Base-by-base conservation (phyloP, 2,888 invertebrate species). In the Lycia hirtaria region DNA sequence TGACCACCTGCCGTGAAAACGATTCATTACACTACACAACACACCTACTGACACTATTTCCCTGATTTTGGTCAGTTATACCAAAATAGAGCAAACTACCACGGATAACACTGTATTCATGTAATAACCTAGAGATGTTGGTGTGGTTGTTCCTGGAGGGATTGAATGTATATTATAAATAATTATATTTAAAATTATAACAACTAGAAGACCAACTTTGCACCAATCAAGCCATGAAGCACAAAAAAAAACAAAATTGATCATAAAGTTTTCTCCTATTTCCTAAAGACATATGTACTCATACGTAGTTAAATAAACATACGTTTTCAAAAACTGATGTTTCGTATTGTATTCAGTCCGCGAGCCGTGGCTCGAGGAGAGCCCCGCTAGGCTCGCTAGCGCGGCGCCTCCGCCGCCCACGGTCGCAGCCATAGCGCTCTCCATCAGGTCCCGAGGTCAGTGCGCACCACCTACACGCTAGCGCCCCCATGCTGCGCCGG, bases 361-460 rank as follows among this genome's bases (percentile, higher is more conserved):
- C 47, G 62, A 44, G 22, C 37, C 51, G 19, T 56, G 57, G 62
- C 60, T 15, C 17, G 38, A 38, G 41, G 63, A 60, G 62, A 47
- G 30, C 10, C 40, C 32, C 40, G 20, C 38, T 14, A 17, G 43
- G 55, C 51, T 38, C 55, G 58, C 55, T 51, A 62, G 60, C 48
- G 17, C 66, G 44, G 62, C 41, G 24, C n/a, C 37, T 4, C 44
- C 58, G n/a, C 78, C 81, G 30, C 77, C 81, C 62, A 75, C 82
- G 44, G 70, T 88, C 64, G 89, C 87, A 45, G 87, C 88, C 64
- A 83, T 91, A 60, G 88, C 89, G 62, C 85, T 91, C 61, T 85
- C 90, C 51, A 88, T 91, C 75, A 81, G 81, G 69, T 91, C 90
- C 60, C 80, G 88, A 67, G 87, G 90, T 91, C 83, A 90, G 90